These are phyloP conservation scores for Hydropotes inermis DNA, from an alignment of 2,113 vertebrate species.

Conservation along the genomic window DNA sequence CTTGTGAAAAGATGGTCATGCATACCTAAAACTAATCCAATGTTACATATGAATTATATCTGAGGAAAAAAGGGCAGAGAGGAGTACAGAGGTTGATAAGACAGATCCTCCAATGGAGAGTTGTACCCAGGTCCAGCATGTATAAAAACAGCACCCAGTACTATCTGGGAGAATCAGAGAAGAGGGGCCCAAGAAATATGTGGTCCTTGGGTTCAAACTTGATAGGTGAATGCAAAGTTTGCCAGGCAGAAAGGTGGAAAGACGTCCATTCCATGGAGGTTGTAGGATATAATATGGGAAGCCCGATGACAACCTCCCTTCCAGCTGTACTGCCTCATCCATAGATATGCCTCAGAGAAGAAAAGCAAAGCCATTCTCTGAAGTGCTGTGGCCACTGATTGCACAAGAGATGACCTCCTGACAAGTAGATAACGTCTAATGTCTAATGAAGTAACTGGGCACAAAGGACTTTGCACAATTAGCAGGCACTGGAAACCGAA, in stretches of 20 bases:
- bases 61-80: not conserved
- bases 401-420: not conserved
- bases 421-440: not conserved
- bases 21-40: not conserved
- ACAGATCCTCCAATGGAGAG: not conserved
- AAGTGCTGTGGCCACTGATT: not conserved
- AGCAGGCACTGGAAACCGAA: not conserved
- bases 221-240: not conserved
- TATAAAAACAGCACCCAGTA: not conserved
- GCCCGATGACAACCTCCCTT: not conserved
- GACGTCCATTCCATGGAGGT: not conserved
- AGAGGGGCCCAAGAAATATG: not conserved
- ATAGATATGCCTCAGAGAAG: not conserved
- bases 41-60: not conserved
- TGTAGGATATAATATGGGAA: not conserved
- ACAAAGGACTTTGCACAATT: not conserved
- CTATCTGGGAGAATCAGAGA: not conserved
- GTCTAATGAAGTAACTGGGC: not conserved
- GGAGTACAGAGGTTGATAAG: not conserved
- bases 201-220: not conserved
- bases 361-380: not conserved
- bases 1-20: not conserved
- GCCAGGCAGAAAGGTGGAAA: not conserved
- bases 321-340: not conserved
- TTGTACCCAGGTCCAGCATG: no score